Base-by-base conservation (phyloP, 2,888 invertebrate species). In the Polydrusus tereticollis region DNA sequence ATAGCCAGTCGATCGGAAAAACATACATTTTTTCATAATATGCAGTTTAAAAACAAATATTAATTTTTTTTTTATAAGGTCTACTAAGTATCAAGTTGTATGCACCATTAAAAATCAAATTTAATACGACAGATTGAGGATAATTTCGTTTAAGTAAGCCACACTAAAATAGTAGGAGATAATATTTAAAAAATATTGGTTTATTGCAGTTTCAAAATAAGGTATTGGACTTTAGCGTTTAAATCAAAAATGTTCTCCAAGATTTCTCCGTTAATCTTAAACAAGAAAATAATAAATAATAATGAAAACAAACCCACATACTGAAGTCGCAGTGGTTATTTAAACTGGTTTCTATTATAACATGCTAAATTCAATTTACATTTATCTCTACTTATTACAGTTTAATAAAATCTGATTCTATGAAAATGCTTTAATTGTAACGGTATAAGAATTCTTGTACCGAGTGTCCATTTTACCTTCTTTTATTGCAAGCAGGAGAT, bases 381-480 rank as follows among this genome's bases (percentile, higher is more conserved):
- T 41, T 41, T 41, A 41, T 16, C 41, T 41, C 41, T n/a, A 41
- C 16, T 41, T 47, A 47, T 21, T 21, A 23, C 47, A 12, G 47
- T 47, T 47, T 47, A 21, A 52, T 55, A 29, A 29, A 29, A 55
- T 47, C 21, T 47, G 16, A 55, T 55, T 29, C 26, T 8, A 29
- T 29, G 52, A 55, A 55, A 55, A 52, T 55, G 7, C 16, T 65
- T 65, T 55, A 65, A 55, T 65, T 41, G 38, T 52, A 65, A 65
- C 65, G 65, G 65, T 65, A 38, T 3, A 29, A 10, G 12, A 3
- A 47, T 12, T 47, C 41, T 38, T 10, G 20, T 38, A 41, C 41
- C 1, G 36, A n/a, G 12, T 12, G 36, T 7, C 36, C n/a, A 36
- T 10, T n/a, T n/a, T n/a, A n/a, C n/a, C n/a, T n/a, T n/a, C n/a